Evolutionary conservation across 2,797 vertebrate species (phyloP).

Genomic region (Chaenodraco wilsoni): DNA sequence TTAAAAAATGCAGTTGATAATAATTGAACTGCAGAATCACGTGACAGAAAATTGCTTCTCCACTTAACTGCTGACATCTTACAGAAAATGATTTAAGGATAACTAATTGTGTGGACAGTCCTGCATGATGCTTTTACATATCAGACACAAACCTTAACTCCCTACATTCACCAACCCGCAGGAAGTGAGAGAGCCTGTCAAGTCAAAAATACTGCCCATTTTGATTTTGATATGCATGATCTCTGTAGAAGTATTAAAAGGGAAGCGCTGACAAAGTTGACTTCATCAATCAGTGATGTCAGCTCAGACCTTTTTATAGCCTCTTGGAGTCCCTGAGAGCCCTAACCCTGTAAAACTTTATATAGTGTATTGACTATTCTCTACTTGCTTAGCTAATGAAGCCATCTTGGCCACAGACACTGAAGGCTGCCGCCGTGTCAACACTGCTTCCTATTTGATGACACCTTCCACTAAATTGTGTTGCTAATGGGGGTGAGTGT

Average conservation of each 20-base stretch:
- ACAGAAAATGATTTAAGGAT: not conserved
- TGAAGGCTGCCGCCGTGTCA: slow-evolving; percentile 72
- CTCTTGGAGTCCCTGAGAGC: slow-evolving; percentile 74
- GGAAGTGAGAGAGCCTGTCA: slow-evolving; percentile 51
- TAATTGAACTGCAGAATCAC: slow-evolving; percentile 3
- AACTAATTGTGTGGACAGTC: slow-evolving; percentile 14
- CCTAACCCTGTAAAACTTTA: slow-evolving; percentile 80
- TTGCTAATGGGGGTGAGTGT: slow-evolving; percentile 76
- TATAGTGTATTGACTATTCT: slow-evolving; percentile 72
- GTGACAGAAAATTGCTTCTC: slow-evolving; percentile 15
- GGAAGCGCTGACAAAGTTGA: slow-evolving; percentile 77
- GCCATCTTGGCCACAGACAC: slow-evolving; percentile 70
- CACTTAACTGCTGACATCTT: slow-evolving; percentile 9
- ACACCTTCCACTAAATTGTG: slow-evolving; percentile 83
- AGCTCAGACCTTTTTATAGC: slow-evolving; percentile 77
- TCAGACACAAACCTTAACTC: slow-evolving; percentile 9
- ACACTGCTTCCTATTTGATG: slow-evolving; percentile 75
- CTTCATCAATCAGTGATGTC: slow-evolving; percentile 80
- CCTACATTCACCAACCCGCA: slow-evolving; percentile 40
- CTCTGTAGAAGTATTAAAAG: slow-evolving; percentile 62
- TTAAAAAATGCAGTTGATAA: slow-evolving; percentile 14
- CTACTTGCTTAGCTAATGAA: slow-evolving; percentile 81
- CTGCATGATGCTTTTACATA: slow-evolving; percentile 17
- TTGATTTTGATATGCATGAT: slow-evolving; percentile 72
- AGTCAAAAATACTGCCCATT: slow-evolving; percentile 53